Conservation (phyloP, 2,113 vertebrate genomes). For the Lota lota region DNA sequence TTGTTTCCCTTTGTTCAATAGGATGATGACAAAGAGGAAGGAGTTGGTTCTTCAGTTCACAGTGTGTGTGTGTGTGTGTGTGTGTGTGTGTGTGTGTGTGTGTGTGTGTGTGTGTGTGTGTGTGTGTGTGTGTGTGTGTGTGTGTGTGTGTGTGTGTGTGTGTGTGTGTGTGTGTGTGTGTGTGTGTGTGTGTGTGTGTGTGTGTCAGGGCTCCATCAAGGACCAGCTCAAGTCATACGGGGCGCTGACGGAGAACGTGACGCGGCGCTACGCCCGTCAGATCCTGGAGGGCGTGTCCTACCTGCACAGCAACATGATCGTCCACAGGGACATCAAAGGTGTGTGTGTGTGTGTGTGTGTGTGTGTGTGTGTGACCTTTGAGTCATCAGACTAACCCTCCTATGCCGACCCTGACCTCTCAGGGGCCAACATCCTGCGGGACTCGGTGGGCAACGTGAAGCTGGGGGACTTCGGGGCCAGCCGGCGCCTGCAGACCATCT, state of each 20-base stretch:
- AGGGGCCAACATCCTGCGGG: slow-evolving; percentile 97
- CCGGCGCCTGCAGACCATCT: slow-evolving; percentile 95
- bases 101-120: too few species aligned
- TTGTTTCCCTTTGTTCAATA: too few species aligned
- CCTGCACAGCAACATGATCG: slow-evolving; percentile 99
- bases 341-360: slow-evolving; percentile 19
- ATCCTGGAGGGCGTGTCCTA: slow-evolving; percentile 97
- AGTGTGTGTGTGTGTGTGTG: too few species aligned
- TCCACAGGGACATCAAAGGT: slow-evolving; percentile 99
- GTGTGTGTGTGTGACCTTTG: not conserved
- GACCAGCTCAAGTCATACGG: slow-evolving; percentile 97
- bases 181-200: too few species aligned
- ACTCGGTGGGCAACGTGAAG: slow-evolving; percentile 96
- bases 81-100: too few species aligned
- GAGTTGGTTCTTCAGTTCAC: too few species aligned
- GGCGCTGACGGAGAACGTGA: slow-evolving; percentile 96
- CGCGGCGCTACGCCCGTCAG: slow-evolving; percentile 93
- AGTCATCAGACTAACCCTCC: not conserved
- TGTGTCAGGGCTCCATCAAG: slow-evolving; percentile 90
- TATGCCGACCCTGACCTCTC: not conserved
- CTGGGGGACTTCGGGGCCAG: slow-evolving; percentile 98
- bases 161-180: too few species aligned
- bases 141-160: too few species aligned
- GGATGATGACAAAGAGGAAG: too few species aligned
- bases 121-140: too few species aligned